Evolutionary conservation across 2,888 invertebrate genomes (phyloP), one percentile per base, ranked within the genome.

Genomic region (Polylopha cassiicola): DNA sequence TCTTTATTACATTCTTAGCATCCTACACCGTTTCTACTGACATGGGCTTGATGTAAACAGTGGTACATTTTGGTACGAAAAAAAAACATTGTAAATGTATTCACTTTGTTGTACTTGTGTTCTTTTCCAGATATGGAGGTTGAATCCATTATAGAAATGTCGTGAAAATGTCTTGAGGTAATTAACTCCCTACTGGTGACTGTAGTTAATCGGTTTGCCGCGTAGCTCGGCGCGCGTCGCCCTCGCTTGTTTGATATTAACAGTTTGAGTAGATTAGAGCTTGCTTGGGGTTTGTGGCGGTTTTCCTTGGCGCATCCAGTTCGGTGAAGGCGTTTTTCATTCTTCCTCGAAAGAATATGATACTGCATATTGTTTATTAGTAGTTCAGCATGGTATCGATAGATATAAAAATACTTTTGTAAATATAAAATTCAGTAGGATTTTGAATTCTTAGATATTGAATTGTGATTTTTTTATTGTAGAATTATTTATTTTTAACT

Each of bases 21-120:
- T 47, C 17, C 43, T 37, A 48, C 48, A 53, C 34, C 38, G 36
- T 23, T 51, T 53, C 48, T 60, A 60, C 61, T 61, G 70, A 69
- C 73, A 64, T 73, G 84, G 84, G 82, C 84, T 84, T 70, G 70
- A 80, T 84, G 85, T 82, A 82, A 84, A 65, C 82, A 80, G 84
- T 76, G 73, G 75, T 72, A 67, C 76, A 70, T 72, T 68, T 57
- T 68, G 62, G 67, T 61, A 65, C 54, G 42, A 38, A 41, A 37
- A 29, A 39, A 32, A 13, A 43, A 38, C 47, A 51, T 50, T 55
- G 47, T 52, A 65, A 73, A 70, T 72, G 67, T 84, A 82, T 82
- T 85, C 76, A 84, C 78, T 77, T 82, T 84, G 84, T 85, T 85
- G 85, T 85, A 85, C 84, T 85, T 85, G 85, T 84, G 84, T 84